Conservation (phyloP, 2,113 vertebrate species). For the Trematocara marginatum region DNA sequence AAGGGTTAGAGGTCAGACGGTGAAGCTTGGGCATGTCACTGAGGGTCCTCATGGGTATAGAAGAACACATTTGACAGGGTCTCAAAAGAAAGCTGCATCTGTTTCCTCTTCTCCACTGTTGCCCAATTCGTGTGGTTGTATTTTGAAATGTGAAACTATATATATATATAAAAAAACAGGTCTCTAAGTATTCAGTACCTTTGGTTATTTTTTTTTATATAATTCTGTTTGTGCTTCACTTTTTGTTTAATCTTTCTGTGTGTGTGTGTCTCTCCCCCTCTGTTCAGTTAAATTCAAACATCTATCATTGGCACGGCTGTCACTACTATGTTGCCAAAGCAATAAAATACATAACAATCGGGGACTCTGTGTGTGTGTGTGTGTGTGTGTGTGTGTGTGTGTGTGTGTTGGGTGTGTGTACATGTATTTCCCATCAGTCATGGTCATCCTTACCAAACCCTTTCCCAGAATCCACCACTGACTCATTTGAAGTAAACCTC, state of each 20-base stretch:
- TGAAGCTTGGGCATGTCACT: neutral
- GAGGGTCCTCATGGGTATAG: neutral
- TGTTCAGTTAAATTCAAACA: neutral
- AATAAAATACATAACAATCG: constrained; percentile 42
- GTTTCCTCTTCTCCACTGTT: neutral
- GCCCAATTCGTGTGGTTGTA: neutral
- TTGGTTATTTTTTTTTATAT: neutral
- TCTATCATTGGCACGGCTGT: neutral
- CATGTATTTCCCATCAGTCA: constrained; percentile 55
- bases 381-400: neutral
- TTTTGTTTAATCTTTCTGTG: neutral
- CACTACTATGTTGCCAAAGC: constrained; percentile 28
- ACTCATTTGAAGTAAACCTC: constrained; percentile 34
- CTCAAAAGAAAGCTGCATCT: neutral
- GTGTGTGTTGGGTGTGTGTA: constrained; percentile 4
- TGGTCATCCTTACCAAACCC: constrained; percentile 44
- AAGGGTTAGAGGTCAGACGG: neutral
- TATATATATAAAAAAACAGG: neutral
- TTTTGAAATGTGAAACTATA: neutral
- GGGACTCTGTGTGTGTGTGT: neutral
- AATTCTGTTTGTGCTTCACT: neutral
- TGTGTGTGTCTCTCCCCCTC: neutral
- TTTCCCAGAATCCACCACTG: constrained; percentile 60
- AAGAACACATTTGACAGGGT: neutral
- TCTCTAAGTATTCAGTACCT: neutral